Evolutionary conservation across 1,140 invertebrate genomes (phyloP), one percentile per base, ranked within the genome.

Genomic region (Gerris buenoi): DNA sequence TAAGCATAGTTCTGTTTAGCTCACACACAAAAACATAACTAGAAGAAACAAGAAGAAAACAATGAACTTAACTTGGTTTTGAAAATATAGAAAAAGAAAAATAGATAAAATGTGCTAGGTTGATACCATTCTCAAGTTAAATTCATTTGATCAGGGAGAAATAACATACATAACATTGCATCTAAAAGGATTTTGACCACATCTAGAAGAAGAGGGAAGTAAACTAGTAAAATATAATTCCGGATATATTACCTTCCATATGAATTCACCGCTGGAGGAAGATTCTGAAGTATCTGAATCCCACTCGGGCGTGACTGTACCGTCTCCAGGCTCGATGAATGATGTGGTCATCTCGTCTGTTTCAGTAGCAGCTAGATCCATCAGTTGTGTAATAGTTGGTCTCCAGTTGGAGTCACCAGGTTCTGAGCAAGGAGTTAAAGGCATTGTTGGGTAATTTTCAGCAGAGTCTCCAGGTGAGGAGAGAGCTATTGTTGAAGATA

Each of bases 201-300:
- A n/a, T n/a, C n/a, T n/a, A n/a, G n/a, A n/a, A n/a, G n/a, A n/a
- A n/a, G n/a, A n/a, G n/a, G n/a, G n/a, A n/a, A n/a, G n/a, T n/a
- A n/a, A n/a, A n/a, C n/a, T n/a, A n/a, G n/a, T n/a, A n/a, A n/a
- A n/a, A 10, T 10, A 46, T 10, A 46, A 18, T 46, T 46, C 70
- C 56, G 22, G 66, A 67, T 64, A 65, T 77, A 79, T 76, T 74
- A 88, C 86, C 81, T 86, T 87, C 87, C 87, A 88, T 61, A 88
- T 83, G 74, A 88, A 88, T 75, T 89, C 87, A 15, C 85, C 85
- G 71, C 86, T 88, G 1, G 80, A 81, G 57, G 79, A 81, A 57
- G 77, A 78, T 23, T 79, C 69, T 25, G 74, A 74, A 2, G 72
- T 74, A 62, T 76, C 75, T 68, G 73, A 76, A 63, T 76, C 75